Evolutionary conservation across 2,113 vertebrate species (phyloP).

Genomic region (Rostratula benghalensis): DNA sequence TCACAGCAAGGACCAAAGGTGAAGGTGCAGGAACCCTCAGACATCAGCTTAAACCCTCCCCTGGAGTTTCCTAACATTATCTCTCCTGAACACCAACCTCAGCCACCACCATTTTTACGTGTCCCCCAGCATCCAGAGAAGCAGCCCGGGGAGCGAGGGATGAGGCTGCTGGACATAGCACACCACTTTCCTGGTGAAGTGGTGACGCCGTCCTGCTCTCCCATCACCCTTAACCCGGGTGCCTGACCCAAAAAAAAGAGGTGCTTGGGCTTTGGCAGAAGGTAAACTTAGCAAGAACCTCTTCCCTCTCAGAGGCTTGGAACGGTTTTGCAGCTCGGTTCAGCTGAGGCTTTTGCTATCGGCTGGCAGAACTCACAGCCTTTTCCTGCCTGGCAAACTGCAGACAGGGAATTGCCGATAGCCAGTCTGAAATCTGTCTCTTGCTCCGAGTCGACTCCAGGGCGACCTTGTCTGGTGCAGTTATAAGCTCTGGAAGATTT

Average conservation of each 20-base stretch:
- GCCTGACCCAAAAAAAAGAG: not conserved
- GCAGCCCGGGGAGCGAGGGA: not conserved
- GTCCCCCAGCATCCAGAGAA: not conserved
- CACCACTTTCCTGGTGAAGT: too few relatives aligned
- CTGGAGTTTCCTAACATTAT: not conserved
- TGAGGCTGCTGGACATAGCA: not conserved
- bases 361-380: slow-evolving; percentile 46
- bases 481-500: not conserved
- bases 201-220: fast-evolving
- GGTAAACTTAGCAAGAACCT: not conserved
- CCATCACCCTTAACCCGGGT: not conserved
- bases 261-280: not conserved
- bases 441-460: slow-evolving; percentile 12
- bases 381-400: slow-evolving; percentile 65
- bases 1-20: not conserved
- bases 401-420: slow-evolving; percentile 57
- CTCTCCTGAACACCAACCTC: not conserved
- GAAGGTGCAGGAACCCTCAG: not conserved
- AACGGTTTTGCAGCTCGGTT: not conserved
- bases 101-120: not conserved
- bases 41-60: not conserved
- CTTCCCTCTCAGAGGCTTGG: not conserved
- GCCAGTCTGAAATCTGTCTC: slow-evolving; percentile 42
- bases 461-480: slow-evolving; percentile 26
- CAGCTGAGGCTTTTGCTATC: slow-evolving; percentile 33